Conservation (phyloP, 2,888 invertebrate genomes). For the Philopedon plagiatum region DNA sequence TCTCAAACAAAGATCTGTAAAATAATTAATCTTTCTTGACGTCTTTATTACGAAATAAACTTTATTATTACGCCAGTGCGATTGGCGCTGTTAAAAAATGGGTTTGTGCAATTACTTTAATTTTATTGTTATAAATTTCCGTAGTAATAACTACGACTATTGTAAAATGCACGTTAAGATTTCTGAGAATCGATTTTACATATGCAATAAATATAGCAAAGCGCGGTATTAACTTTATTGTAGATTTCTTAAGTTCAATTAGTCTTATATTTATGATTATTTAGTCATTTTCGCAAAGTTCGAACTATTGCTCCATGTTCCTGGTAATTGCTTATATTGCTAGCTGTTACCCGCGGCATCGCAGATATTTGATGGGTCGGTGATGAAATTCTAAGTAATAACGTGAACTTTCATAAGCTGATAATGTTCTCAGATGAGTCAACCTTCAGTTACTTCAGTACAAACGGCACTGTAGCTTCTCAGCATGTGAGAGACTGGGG, state of each 20-base stretch:
- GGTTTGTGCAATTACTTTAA: constrained; percentile 23
- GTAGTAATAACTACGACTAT: constrained; percentile 2
- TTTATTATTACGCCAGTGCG: background rate
- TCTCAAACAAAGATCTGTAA: constrained; percentile 2
- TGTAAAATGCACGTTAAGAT: constrained; percentile 8
- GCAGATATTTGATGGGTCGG: no score
- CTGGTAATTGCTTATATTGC: no score
- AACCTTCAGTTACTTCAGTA: no score
- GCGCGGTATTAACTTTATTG: background rate
- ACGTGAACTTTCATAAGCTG: no score
- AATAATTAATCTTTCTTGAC: constrained; percentile 18
- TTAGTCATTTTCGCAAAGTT: background rate
- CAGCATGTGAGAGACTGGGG: no score
- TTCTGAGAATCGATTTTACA: constrained; percentile 11
- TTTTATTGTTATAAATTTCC: constrained; percentile 20
- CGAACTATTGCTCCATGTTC: background rate
- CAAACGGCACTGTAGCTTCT: no score
- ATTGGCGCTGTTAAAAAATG: constrained; percentile 11
- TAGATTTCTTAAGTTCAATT: background rate
- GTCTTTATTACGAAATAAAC: constrained; percentile 12
- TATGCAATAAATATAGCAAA: constrained; percentile 22
- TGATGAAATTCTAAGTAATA: no score
- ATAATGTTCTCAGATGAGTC: no score
- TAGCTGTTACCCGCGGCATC: no score
- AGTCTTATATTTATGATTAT: background rate